These are phyloP conservation scores for Chelonus formosanus DNA, from an alignment of 2,888 invertebrate genomes.

Conservation along the genomic window DNA sequence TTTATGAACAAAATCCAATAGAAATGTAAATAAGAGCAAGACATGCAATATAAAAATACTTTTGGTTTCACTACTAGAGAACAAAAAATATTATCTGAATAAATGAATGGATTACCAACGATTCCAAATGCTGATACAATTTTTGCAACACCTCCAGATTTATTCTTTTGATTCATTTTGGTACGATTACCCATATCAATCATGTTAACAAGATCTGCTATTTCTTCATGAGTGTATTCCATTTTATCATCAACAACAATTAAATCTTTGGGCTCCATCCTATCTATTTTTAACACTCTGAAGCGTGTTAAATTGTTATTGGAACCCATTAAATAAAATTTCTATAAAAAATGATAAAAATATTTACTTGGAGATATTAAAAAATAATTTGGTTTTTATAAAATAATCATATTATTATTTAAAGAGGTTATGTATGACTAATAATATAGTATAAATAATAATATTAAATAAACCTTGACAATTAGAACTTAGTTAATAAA, in stretches of 20 bases:
- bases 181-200: constrained; percentile 75
- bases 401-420: no score
- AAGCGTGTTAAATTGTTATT: constrained; percentile 93
- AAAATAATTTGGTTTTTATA: no score
- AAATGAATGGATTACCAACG: constrained; percentile 71
- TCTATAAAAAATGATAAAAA: constrained; percentile 68
- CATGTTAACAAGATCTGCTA: constrained; percentile 83
- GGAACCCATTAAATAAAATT: constrained; percentile 94
- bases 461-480: no score
- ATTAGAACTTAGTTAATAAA: no score
- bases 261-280: constrained; percentile 84
- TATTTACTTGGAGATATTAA: neutral
- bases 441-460: no score
- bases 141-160: constrained; percentile 72
- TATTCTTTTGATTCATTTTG: constrained; percentile 68
- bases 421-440: no score
- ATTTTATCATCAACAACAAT: constrained; percentile 89
- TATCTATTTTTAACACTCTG: constrained; percentile 91
- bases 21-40: constrained; percentile 26
- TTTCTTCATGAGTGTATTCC: constrained; percentile 87
- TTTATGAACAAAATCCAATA: constrained; percentile 40
- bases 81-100: no score
- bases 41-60: constrained; percentile 31
- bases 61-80: no score
- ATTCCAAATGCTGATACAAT: constrained; percentile 94